Base-by-base conservation (phyloP, 2,888 invertebrate genomes). In the Eilema caniola region DNA sequence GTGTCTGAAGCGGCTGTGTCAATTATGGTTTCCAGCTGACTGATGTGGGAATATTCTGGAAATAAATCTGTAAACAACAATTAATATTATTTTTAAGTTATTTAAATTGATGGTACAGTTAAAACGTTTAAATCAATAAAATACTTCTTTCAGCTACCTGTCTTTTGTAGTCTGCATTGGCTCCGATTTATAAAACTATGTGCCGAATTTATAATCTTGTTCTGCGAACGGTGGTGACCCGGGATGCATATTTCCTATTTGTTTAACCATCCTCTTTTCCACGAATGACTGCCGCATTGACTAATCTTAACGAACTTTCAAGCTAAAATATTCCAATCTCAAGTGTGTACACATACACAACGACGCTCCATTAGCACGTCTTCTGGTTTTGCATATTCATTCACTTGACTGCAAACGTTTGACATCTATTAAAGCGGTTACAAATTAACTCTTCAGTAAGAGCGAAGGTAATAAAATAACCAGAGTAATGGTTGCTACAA, bases 1-100 rank as follows among this genome's bases (percentile, higher is more conserved):
- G 83, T 83, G 82, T 80, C 77, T 81, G 37, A 78, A 78, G 75
- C 80, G 80, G 83, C 87, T 88, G 87, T 87, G 85, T 86, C 72
- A 74, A 73, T 63, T 31, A 37, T 70, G 62, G 57, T 41, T 69
- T 71, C 66, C 61, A 67, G 74, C 64, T 20, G 47, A 20, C 12
- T 47, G 47, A 20, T 47, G 7, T 41, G 20, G 16, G 47, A 47
- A n/a, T 47, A 20, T 47, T 47, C 20, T 47, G 41, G 3, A 20
- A 41, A 20, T 5, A 37, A 37, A 37, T 47, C 7, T 47, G 16
- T 20, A 16, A 47, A 47, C 16, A 16, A 20, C 7, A 14, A 16
- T 20, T 20, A 47, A 20, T 7, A 5, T 47, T 47, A 20, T 20
- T 47, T 47, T 47, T 47, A 47, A 47, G 7, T 7, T 20, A 12